Conservation (phyloP, 2,797 vertebrate genomes). For the Silurus lanzhouensis region DNA sequence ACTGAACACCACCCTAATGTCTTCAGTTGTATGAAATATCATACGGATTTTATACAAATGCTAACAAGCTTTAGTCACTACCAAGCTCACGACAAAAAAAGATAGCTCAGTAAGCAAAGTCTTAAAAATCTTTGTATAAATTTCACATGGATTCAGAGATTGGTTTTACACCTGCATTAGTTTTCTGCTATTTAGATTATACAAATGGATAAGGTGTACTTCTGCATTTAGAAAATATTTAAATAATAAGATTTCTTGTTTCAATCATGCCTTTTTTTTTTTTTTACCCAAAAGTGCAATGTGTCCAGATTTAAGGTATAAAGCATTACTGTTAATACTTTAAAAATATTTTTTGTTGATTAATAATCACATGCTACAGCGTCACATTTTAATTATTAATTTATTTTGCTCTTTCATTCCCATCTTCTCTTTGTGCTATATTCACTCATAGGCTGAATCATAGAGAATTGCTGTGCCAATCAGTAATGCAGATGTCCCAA, state of each 20-base stretch:
- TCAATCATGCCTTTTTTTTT: background rate
- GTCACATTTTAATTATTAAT: no score
- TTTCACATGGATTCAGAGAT: background rate
- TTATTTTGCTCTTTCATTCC: no score
- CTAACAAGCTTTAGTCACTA: background rate
- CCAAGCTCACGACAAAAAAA: no score
- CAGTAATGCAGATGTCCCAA: no score
- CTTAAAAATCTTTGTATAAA: background rate
- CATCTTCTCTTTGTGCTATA: no score
- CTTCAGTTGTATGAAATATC: constrained; percentile 5
- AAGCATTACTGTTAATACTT: no score
- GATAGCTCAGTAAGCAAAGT: background rate
- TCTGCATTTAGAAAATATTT: background rate
- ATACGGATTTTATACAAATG: background rate
- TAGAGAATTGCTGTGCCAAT: no score
- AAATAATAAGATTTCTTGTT: no score
- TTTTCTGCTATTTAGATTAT: background rate
- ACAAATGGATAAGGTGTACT: background rate
- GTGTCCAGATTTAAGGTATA: no score
- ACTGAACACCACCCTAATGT: constrained; percentile 1
- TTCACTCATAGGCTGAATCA: no score
- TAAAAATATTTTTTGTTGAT: no score
- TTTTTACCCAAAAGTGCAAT: background rate
- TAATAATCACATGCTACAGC: no score
- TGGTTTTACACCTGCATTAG: background rate